Evolutionary conservation across 2,797 vertebrate species (phyloP), one percentile per base, ranked within the genome.

Genomic region (Acanthurus tractus): DNA sequence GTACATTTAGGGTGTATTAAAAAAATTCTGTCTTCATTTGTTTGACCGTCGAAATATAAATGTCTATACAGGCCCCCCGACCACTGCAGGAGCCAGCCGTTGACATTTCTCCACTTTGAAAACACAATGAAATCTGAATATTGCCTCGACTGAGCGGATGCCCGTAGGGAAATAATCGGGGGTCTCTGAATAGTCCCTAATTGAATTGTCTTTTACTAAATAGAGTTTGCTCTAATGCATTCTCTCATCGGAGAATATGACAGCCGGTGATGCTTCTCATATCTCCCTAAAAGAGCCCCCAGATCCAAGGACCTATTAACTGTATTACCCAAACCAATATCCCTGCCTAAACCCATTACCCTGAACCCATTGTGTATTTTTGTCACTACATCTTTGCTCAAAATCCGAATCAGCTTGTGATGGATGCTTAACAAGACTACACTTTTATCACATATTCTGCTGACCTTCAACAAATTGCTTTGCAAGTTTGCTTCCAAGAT

Each of bases 191-290:
- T 93, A 92, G 93, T 95, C 95, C 92, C 93, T 98, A 97, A 97
- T 97, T 98, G 96, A 97, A 97, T 97, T 97, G 95, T 96, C 94
- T 91, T 93, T 96, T 95, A 93, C 94, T 96, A 97, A 98, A 96
- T 96, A 96, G 95, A 96, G 94, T 95, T 96, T 96, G 95, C 94
- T 95, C 95, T 95, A 95, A 96, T 94, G 94, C 95, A 96, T 96
- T 96, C 96, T 95, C 95, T 95, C 95, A 96, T 95, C 95, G 94
- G 96, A 95, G 92, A 94, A 85, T 93, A 95, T 96, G 96, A 97
- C 96, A 97, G 95, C 90, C 85, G 91, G 93, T 93, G 90, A 95
- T 0, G 81, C 93, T 95, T 95, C 95, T 92, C 93, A 96, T 96
- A 95, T 94, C 91, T 93, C 89, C 92, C 93, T 95, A 92, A 93